phyloP scores from a whole-genome alignment of 1,140 invertebrate genomes.

The Ostrea edulis region DNA sequence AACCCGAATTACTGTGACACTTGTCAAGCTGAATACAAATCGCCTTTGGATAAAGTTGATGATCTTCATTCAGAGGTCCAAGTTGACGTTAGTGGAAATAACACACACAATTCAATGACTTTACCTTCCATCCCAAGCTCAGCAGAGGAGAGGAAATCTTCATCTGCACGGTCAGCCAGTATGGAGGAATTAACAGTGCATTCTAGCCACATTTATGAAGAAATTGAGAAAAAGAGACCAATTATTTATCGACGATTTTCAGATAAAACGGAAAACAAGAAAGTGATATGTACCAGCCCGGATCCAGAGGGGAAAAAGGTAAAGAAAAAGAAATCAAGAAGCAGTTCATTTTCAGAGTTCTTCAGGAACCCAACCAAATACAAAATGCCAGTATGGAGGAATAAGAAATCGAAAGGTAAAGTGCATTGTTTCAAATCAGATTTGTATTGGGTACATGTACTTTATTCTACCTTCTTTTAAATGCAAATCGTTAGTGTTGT shows the following conservation, averaged over 20 bases:
- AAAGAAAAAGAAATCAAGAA: constrained; percentile 19
- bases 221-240: constrained; percentile 36
- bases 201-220: constrained; percentile 37
- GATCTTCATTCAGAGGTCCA: constrained; percentile 19
- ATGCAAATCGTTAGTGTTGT: background rate
- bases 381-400: background rate
- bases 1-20: constrained; percentile 16
- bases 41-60: constrained; percentile 9
- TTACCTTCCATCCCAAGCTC: background rate
- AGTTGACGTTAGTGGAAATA: background rate
- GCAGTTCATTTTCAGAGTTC: constrained; percentile 34
- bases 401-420: constrained; percentile 27
- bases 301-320: background rate
- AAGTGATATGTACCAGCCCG: constrained; percentile 28
- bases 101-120: background rate
- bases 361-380: constrained; percentile 1
- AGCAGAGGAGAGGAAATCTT: background rate
- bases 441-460: background rate
- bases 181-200: constrained; percentile 6
- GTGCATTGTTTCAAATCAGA: background rate
- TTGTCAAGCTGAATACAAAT: constrained; percentile 17
- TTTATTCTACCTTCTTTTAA: background rate
- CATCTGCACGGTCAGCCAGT: background rate
- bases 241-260: constrained; percentile 38
- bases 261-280: background rate